Conservation (phyloP, 2,113 vertebrate species). For the Alaudala cheleensis region DNA sequence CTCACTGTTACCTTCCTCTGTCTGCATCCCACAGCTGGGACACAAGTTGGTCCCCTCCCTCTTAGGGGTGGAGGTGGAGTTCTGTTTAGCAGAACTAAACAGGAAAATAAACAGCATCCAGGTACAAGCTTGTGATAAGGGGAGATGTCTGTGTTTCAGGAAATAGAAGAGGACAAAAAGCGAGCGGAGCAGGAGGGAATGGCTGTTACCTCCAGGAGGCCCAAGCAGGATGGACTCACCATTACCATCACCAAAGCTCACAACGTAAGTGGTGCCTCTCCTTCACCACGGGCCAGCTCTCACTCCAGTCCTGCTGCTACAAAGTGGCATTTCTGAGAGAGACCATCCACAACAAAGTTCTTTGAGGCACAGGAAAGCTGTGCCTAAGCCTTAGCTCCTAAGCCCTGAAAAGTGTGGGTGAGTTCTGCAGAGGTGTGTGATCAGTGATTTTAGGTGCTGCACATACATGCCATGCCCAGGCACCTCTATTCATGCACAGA, state of each 20-base stretch:
- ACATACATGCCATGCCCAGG: background rate
- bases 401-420: background rate
- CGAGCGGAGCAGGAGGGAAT: slow-evolving; percentile 90
- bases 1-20: background rate
- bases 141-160: slow-evolving; percentile 72
- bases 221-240: slow-evolving; percentile 86
- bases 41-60: background rate
- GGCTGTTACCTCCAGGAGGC: slow-evolving; percentile 80
- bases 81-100: background rate
- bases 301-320: background rate
- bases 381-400: too few species aligned
- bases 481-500: background rate
- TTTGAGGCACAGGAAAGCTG: background rate
- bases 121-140: background rate
- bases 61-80: background rate
- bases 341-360: background rate
- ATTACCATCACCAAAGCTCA: slow-evolving; percentile 94
- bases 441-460: background rate
- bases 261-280: slow-evolving; percentile 75
- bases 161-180: slow-evolving; percentile 95
- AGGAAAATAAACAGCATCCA: background rate
- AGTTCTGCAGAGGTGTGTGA: background rate
- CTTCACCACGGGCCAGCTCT: background rate
- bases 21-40: background rate
- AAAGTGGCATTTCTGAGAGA: background rate